Evolutionary conservation across 2,888 invertebrate species (phyloP).

Genomic region (Penaeus monodon): DNA sequence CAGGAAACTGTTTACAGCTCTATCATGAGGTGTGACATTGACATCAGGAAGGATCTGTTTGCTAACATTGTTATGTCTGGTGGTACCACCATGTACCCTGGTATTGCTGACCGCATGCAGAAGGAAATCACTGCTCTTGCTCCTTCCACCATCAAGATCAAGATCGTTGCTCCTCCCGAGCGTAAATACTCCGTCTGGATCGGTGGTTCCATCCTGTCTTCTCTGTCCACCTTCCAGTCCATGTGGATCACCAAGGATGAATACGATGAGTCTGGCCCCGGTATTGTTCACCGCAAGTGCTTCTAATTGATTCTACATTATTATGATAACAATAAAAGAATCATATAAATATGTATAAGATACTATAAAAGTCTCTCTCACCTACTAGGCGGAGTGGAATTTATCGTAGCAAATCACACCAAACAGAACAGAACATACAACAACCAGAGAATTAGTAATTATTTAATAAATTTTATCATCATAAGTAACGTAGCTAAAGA

Average conservation of each 20-base stretch:
- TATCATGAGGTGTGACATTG: slow-evolving; percentile 52
- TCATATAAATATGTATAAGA: too few relatives aligned
- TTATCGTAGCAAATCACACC: too few relatives aligned
- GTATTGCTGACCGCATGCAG: slow-evolving; percentile 62
- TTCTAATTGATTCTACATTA: slow-evolving; percentile 60
- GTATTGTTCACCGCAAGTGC: slow-evolving; percentile 66
- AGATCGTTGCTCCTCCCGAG: slow-evolving; percentile 87
- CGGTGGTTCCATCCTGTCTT: slow-evolving; percentile 89
- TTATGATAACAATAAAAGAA: too few relatives aligned
- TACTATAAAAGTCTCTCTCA: too few relatives aligned
- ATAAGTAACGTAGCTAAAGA: too few relatives aligned
- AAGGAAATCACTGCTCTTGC: slow-evolving; percentile 67
- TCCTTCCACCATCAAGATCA: slow-evolving; percentile 85
- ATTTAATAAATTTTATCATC: too few relatives aligned
- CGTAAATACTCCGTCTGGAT: slow-evolving; percentile 93
- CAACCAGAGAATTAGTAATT: too few relatives aligned
- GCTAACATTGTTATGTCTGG: slow-evolving; percentile 55
- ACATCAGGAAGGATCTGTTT: slow-evolving; percentile 48
- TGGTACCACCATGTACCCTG: slow-evolving; percentile 61
- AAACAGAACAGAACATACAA: too few relatives aligned
- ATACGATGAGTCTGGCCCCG: slow-evolving; percentile 61
- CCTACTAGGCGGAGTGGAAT: too few relatives aligned
- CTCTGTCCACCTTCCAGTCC: slow-evolving; percentile 86
- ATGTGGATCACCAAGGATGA: slow-evolving; percentile 59
- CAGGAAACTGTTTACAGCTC: slow-evolving; percentile 39